Conservation (phyloP, 2,888 invertebrate species). For the Epistrophella euchroma region DNA sequence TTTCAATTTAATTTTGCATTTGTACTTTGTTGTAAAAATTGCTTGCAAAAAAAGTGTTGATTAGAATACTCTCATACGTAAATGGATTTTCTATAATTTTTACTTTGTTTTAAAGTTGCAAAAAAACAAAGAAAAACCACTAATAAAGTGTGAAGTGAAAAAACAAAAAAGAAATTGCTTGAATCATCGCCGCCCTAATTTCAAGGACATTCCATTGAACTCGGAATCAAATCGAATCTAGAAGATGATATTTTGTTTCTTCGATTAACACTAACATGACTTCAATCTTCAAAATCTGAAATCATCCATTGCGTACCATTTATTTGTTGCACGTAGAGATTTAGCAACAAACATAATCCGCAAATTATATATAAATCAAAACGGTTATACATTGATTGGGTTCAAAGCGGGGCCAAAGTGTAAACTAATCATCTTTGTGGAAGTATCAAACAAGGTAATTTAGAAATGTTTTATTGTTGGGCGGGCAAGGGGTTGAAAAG, state of each 20-base stretch:
- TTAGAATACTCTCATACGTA: not conserved
- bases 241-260: constrained; percentile 1
- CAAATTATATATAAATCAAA: constrained; percentile 1
- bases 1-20: constrained; percentile 21
- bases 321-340: constrained; percentile 15
- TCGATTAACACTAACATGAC: not conserved
- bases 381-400: constrained; percentile 1
- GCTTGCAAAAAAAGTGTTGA: constrained; percentile 10
- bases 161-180: constrained; percentile 37
- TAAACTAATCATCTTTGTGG: constrained; percentile 41
- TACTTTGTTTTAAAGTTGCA: constrained; percentile 7
- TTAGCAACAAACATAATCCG: not conserved
- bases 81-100: constrained; percentile 8
- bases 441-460: constrained; percentile 54
- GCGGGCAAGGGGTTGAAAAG: not conserved
- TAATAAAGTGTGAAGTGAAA: constrained; percentile 26
- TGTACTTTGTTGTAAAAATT: not conserved
- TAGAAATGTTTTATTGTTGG: constrained; percentile 9
- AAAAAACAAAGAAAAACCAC: constrained; percentile 39
- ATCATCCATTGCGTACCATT: not conserved
- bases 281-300: not conserved
- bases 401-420: constrained; percentile 44
- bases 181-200: constrained; percentile 72
- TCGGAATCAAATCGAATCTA: constrained; percentile 42
- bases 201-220: constrained; percentile 76